Evolutionary conservation across 2,888 invertebrate genomes (phyloP).

Genomic region (Crematogaster levior): DNA sequence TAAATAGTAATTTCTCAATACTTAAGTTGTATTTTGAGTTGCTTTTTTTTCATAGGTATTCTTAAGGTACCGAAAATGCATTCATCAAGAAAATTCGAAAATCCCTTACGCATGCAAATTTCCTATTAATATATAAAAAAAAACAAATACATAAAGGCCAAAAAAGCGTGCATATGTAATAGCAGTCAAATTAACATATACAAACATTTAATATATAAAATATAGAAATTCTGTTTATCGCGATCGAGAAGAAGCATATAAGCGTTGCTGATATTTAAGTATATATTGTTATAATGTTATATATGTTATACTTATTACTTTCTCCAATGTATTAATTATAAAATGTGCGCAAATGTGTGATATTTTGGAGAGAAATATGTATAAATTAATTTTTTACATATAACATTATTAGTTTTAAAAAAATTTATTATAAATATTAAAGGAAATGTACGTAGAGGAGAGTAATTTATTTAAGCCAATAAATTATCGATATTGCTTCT

Average conservation of each 20-base stretch:
- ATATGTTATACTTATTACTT: neutral
- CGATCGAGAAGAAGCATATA: neutral
- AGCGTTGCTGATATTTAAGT: neutral
- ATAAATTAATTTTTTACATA: neutral
- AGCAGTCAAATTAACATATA: no score
- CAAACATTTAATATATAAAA: no score
- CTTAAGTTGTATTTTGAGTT: no score
- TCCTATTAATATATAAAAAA: no score
- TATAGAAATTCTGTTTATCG: neutral
- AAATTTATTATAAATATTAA: neutral
- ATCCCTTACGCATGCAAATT: no score
- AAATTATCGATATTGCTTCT: neutral
- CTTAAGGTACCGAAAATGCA: no score
- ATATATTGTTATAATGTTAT: neutral
- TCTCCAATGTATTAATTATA: neutral
- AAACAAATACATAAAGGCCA: no score
- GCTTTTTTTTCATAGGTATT: no score
- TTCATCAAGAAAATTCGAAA: no score
- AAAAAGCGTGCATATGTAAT: no score
- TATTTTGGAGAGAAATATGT: neutral
- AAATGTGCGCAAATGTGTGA: neutral
- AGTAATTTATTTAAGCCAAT: neutral
- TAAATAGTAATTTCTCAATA: no score
- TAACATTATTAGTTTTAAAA: neutral
- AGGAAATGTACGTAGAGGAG: neutral